Conservation (phyloP, 2,113 vertebrate genomes). For the Ariopsis seemanni region DNA sequence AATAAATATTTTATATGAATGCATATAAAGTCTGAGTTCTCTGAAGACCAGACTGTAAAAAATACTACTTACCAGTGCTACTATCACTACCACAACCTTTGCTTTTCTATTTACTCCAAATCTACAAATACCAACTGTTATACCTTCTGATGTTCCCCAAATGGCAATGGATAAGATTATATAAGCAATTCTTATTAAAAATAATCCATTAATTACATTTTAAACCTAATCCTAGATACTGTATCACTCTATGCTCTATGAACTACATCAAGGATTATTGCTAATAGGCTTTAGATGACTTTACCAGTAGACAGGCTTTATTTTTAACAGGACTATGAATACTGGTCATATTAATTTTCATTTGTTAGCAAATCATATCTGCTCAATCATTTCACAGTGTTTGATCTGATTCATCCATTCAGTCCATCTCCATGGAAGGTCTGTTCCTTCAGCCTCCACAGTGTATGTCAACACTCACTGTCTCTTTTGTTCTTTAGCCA, state of each 20-base stretch:
- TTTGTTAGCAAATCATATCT: slow-evolving; percentile 46
- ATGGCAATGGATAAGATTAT: not conserved
- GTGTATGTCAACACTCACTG: too few species aligned
- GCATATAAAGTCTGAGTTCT: not conserved
- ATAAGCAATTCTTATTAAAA: not conserved
- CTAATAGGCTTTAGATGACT: slow-evolving; percentile 81
- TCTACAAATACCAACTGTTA: not conserved
- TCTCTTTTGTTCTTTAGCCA: too few species aligned
- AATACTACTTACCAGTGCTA: not conserved
- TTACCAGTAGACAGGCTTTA: slow-evolving; percentile 68
- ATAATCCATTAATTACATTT: not conserved
- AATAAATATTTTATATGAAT: slow-evolving; percentile 61
- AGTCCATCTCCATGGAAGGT: too few species aligned
- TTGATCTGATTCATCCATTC: slow-evolving; percentile 57
- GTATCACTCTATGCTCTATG: not conserved
- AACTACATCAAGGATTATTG: slow-evolving; percentile 76
- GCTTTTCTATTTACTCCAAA: not conserved
- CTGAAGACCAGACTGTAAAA: not conserved
- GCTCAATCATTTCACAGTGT: slow-evolving; percentile 67
- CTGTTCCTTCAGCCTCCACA: too few species aligned
- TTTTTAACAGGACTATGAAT: slow-evolving; percentile 81
- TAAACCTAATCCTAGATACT: not conserved
- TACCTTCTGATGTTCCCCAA: not conserved
- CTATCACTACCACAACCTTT: not conserved
- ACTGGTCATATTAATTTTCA: slow-evolving; percentile 67